Percentiles rank a stretch among this genome's conserved stretches.
phyloP scores from a whole-genome alignment of 2,113 vertebrate species.

The Hirundichthys speculiger region DNA sequence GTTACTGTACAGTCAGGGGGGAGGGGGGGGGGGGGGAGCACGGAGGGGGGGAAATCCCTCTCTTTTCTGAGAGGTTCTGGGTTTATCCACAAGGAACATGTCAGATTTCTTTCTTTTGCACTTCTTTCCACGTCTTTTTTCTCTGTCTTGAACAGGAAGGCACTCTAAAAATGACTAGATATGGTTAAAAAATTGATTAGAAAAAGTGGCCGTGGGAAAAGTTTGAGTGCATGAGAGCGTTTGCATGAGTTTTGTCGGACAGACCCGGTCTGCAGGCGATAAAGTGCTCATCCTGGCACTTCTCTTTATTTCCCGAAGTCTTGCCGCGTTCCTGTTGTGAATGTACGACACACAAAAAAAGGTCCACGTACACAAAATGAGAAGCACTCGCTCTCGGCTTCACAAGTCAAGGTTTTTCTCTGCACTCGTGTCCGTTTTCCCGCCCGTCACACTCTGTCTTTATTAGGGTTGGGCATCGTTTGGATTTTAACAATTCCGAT shows the following conservation, averaged over 20 bases:
- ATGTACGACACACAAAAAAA: conserved; percentile 30
- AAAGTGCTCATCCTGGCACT: conserved; percentile 49
- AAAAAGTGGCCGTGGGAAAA: conserved; percentile 20
- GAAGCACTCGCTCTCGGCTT: conserved; percentile 26
- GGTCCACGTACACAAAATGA: conserved; percentile 30
- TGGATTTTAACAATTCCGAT: too few relatives aligned
- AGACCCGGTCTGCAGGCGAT: conserved; percentile 37
- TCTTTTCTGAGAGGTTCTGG: not conserved
- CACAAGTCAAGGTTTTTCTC: conserved; percentile 40
- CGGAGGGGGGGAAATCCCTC: not conserved
- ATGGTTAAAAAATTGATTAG: not conserved
- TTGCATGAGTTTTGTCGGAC: conserved; percentile 38
- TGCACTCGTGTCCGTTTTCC: not conserved
- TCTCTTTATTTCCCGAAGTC: conserved; percentile 41
- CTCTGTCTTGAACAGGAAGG: not conserved
- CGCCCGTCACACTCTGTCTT: not conserved
- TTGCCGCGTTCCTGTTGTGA: conserved; percentile 33
- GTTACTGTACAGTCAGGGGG: conserved; percentile 2
- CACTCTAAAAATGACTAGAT: not conserved
- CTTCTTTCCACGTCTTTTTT: not conserved
- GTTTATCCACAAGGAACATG: not conserved
- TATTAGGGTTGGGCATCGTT: too few relatives aligned
- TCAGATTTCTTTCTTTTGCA: not conserved
- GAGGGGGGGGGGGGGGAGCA: not conserved
- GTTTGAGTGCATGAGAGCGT: conserved; percentile 6